These are phyloP conservation scores for Gobius niger DNA, from an alignment of 2,113 vertebrate species.

Conservation along the genomic window DNA sequence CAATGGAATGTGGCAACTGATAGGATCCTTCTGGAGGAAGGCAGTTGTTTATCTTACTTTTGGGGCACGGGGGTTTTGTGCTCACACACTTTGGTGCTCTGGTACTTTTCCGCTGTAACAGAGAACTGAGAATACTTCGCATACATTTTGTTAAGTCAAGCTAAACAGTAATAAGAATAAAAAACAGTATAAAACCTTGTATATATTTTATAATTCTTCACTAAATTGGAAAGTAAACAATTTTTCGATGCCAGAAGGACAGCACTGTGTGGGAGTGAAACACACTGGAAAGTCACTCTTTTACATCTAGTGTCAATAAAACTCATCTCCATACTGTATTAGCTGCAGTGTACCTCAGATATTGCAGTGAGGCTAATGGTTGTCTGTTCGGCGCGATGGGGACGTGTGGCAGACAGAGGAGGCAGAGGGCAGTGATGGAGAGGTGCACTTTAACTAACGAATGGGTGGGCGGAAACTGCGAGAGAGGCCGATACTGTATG, in stretches of 20 bases:
- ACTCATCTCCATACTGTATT: not conserved
- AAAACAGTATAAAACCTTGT: too few relatives aligned
- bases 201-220: too few relatives aligned
- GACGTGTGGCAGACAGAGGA: not conserved
- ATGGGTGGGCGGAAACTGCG: slow-evolving; percentile 6
- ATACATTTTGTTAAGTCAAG: too few relatives aligned
- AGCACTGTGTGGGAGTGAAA: slow-evolving; percentile 2
- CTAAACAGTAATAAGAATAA: too few relatives aligned
- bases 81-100: too few relatives aligned
- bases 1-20: too few relatives aligned
- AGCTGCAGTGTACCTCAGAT: not conserved
- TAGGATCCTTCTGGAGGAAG: too few relatives aligned
- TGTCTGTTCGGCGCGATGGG: slow-evolving; percentile 6
- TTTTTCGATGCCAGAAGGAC: not conserved
- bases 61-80: too few relatives aligned
- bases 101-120: too few relatives aligned
- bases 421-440: not conserved
- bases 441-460: slow-evolving; percentile 1
- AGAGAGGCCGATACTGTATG: not conserved
- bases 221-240: not conserved
- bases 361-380: slow-evolving; percentile 20
- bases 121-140: too few relatives aligned
- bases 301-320: not conserved
- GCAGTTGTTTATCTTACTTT: too few relatives aligned
- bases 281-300: not conserved